phyloP scores from a whole-genome alignment of 2,113 vertebrate genomes.

The Petaurus breviceps region DNA sequence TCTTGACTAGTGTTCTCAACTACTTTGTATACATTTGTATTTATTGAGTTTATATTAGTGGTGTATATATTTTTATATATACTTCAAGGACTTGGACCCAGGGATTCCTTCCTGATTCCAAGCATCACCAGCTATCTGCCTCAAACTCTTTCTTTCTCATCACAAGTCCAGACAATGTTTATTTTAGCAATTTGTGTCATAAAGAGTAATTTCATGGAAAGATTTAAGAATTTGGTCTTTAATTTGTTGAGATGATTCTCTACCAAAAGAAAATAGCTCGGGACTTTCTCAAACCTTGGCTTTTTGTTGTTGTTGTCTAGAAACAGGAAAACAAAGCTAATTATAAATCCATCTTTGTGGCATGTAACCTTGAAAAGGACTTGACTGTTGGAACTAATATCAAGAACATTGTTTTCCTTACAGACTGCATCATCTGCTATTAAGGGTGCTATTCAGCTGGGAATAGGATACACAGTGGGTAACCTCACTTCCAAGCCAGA shows the following conservation, averaged over 20 bases:
- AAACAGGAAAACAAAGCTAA: conserved; percentile 20
- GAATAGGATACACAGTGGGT: conserved; percentile 96
- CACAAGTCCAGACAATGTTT: no score
- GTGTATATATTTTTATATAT: background rate
- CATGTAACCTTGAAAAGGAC: conserved; percentile 1
- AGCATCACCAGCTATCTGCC: no score
- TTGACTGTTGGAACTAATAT: conserved; percentile 52
- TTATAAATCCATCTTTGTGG: background rate
- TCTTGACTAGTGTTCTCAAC: no score
- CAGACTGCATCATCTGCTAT: conserved; percentile 93
- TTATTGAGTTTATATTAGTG: background rate
- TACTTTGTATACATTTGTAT: no score
- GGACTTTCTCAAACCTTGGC: background rate
- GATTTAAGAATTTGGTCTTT: background rate
- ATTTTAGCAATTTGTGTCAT: background rate
- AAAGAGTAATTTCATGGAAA: conserved; percentile 14
- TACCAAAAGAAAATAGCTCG: background rate
- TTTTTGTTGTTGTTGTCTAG: background rate
- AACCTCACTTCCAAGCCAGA: conserved; percentile 97
- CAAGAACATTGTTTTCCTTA: conserved; percentile 70
- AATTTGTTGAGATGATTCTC: background rate
- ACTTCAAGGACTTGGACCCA: no score
- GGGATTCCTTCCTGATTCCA: no score
- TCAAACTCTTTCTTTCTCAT: no score
- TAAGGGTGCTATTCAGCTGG: conserved; percentile 96